A percentile compares a stretch with the other conserved stretches of the same genome.
These are phyloP conservation scores for Drosophila vallismaia DNA, from an alignment of 2,888 invertebrate species.

Conservation along the genomic window DNA sequence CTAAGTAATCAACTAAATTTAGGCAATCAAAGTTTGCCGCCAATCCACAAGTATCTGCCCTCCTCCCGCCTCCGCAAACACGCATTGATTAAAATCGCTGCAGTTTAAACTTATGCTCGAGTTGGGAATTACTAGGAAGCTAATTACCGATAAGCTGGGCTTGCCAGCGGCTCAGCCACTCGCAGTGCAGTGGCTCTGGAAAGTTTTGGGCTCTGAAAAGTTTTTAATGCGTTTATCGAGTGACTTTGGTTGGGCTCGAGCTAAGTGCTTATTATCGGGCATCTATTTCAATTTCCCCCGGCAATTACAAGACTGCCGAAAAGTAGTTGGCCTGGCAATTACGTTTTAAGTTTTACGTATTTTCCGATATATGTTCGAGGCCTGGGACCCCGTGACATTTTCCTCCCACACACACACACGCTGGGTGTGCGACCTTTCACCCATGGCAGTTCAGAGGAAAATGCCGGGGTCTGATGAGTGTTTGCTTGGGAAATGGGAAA, in stretches of 20 bases:
- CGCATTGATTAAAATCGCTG: conserved; percentile 34
- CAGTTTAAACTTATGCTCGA: conserved; percentile 65
- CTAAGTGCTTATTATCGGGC: conserved; percentile 77
- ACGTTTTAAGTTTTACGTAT: conserved; percentile 46
- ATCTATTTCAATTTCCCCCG: conserved; percentile 77
- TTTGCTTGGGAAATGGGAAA: conserved; percentile 30
- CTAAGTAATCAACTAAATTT: conserved; percentile 1
- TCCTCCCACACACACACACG: conserved; percentile 5
- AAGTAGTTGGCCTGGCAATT: conserved; percentile 51
- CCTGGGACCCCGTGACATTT: conserved; percentile 3
- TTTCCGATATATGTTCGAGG: neutral
- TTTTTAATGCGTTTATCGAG: conserved; percentile 77
- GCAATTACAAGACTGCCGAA: conserved; percentile 63
- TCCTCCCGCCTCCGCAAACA: conserved; percentile 1
- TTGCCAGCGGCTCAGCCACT: neutral
- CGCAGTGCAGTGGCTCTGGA: conserved; percentile 28
- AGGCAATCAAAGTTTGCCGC: conserved; percentile 4
- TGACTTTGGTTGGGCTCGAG: conserved; percentile 55
- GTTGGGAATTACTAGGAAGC: conserved; percentile 74
- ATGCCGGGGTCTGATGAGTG: conserved; percentile 40
- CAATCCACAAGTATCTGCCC: neutral
- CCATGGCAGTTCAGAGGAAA: conserved; percentile 67
- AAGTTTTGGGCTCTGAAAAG: conserved; percentile 51
- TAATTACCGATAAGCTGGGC: conserved; percentile 73
- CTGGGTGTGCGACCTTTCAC: conserved; percentile 59